A percentile compares a stretch with the other conserved stretches of the same genome.
phyloP scores from a whole-genome alignment of 2,113 vertebrate genomes.

The Amia ocellicauda region DNA sequence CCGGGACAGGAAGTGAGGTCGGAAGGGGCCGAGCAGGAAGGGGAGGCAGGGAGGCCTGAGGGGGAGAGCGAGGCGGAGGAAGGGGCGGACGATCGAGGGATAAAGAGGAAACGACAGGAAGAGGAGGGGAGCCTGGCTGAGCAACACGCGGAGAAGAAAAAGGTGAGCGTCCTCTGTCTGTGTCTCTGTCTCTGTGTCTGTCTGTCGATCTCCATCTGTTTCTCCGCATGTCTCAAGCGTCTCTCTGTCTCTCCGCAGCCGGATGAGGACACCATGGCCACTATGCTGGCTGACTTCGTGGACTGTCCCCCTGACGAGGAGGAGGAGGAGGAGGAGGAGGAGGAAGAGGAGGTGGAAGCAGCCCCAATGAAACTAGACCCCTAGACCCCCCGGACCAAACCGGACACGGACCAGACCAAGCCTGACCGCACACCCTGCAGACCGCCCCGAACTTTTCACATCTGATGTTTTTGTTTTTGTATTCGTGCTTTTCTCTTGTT shows the following conservation, averaged over 20 bases:
- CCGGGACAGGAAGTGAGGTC: conserved; percentile 15
- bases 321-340: conserved; percentile 73
- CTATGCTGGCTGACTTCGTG: conserved; percentile 87
- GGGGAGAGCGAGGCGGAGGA: conserved; percentile 22
- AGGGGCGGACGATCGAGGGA: conserved; percentile 48
- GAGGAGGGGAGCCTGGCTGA: conserved; percentile 28
- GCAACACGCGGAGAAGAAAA: conserved; percentile 58
- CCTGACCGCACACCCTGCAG: too few relatives aligned
- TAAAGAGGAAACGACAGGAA: conserved; percentile 53
- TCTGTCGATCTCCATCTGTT: too few relatives aligned
- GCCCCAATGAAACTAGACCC: conserved; percentile 37
- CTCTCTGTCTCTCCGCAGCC: conserved; percentile 39
- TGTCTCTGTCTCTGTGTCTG: not conserved
- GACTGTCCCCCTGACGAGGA: conserved; percentile 83
- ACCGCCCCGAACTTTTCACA: too few relatives aligned
- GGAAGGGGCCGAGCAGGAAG: conserved; percentile 7
- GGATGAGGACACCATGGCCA: conserved; percentile 70
- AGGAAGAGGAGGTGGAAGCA: too few relatives aligned
- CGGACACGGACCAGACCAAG: not conserved
- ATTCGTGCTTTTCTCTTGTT: not conserved
- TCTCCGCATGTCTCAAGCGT: too few relatives aligned
- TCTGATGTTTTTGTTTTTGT: too few relatives aligned
- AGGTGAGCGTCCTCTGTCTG: conserved; percentile 44
- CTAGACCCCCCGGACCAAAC: conserved; percentile 23
- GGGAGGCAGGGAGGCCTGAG: not conserved